Conservation (phyloP, 2,888 invertebrate genomes). For the Rosalia funebris region DNA sequence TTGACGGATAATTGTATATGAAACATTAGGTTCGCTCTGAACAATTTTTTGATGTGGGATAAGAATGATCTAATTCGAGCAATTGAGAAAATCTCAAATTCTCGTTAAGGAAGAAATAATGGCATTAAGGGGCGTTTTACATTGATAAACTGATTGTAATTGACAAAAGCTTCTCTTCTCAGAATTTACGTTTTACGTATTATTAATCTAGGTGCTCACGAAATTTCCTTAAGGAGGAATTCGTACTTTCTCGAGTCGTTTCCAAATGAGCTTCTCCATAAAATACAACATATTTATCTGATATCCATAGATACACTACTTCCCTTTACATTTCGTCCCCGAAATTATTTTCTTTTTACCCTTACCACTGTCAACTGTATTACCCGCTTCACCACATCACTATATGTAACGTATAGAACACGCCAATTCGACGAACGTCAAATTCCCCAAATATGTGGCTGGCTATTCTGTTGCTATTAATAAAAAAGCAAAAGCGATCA, state of each 20-base stretch:
- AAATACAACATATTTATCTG: constrained; percentile 1
- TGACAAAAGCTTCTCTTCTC: constrained; percentile 18
- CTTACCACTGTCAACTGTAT: neutral
- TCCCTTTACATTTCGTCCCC: no score
- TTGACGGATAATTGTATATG: no score
- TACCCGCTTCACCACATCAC: neutral
- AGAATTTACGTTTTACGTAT: constrained; percentile 17
- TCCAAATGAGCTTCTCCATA: constrained; percentile 2
- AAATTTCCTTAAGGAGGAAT: neutral
- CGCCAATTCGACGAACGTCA: neutral
- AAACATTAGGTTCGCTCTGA: no score
- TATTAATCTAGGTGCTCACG: constrained; percentile 7
- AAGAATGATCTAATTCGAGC: constrained; percentile 19
- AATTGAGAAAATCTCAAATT: constrained; percentile 21
- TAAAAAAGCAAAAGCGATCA: no score
- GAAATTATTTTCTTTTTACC: neutral
- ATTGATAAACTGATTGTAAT: constrained; percentile 24
- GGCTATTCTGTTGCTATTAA: no score
- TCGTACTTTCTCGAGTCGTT: neutral
- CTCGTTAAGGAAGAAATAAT: constrained; percentile 20
- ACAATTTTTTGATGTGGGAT: no score
- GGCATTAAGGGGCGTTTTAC: no score
- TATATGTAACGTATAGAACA: neutral
- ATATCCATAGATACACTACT: neutral
- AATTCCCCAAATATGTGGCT: no score